Conservation (phyloP, 2,888 invertebrate species). For the Tetrapedia diversipes region DNA sequence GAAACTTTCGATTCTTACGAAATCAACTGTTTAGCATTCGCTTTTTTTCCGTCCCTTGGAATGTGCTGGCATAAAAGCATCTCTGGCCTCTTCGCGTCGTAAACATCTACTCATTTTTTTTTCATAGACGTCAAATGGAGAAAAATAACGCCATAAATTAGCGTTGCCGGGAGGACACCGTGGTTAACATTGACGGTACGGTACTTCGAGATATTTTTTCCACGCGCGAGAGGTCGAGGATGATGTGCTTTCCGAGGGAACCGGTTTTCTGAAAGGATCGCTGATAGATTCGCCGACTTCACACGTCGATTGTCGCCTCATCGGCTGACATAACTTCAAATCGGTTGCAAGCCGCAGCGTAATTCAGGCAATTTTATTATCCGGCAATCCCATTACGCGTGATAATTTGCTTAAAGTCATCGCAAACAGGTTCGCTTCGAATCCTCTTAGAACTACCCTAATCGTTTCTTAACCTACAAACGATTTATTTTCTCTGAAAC, state of each 20-base stretch:
- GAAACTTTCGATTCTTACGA: neutral
- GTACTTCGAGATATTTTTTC: slow-evolving; percentile 43
- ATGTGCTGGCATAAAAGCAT: no score
- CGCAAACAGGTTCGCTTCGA: neutral
- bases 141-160: slow-evolving; percentile 36
- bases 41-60: no score
- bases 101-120: neutral
- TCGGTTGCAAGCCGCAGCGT: slow-evolving; percentile 31
- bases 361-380: slow-evolving; percentile 1
- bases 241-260: slow-evolving; percentile 46
- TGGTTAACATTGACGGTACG: slow-evolving; percentile 40
- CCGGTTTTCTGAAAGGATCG: slow-evolving; percentile 50
- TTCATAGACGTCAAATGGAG: neutral
- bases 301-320: slow-evolving; percentile 20
- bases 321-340: neutral
- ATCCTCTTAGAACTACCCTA: no score
- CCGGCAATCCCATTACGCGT: slow-evolving; percentile 1
- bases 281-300: slow-evolving; percentile 44
- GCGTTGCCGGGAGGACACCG: neutral
- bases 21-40: neutral
- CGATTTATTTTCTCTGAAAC: no score
- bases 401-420: neutral
- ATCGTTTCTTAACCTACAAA: neutral
- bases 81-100: slow-evolving; percentile 1
- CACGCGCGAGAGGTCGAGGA: slow-evolving; percentile 52